phyloP scores from a whole-genome alignment of 2,113 vertebrate genomes.

The Chascanopsetta lugubris region DNA sequence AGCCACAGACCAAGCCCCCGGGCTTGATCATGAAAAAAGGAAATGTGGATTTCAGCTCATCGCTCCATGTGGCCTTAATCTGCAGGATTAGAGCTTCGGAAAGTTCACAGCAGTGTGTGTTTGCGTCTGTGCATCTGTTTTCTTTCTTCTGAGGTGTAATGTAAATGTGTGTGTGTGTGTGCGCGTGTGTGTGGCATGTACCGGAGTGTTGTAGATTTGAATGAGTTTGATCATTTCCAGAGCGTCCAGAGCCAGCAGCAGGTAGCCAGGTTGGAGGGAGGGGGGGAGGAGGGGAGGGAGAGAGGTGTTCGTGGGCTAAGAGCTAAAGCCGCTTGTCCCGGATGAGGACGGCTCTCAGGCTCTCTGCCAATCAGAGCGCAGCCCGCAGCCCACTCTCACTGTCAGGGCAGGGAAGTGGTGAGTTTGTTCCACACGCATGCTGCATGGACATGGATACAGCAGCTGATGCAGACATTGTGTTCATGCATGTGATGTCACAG shows the following conservation, averaged over 20 bases:
- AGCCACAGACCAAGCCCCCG: slow-evolving; percentile 14
- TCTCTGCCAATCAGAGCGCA: slow-evolving; percentile 72
- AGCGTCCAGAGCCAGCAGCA: slow-evolving; percentile 44
- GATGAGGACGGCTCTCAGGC: slow-evolving; percentile 78
- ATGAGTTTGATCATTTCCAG: slow-evolving; percentile 17
- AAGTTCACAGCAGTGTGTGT: slow-evolving; percentile 33
- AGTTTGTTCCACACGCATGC: slow-evolving; percentile 29
- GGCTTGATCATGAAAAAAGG: slow-evolving; percentile 47
- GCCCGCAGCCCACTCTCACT: slow-evolving; percentile 66
- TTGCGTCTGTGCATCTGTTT: slow-evolving; percentile 11
- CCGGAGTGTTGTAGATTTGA: slow-evolving; percentile 19
- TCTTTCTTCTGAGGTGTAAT: slow-evolving; percentile 1
- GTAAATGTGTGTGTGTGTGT: no score
- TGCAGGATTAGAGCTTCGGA: slow-evolving; percentile 69
- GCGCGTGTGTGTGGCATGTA: background rate
- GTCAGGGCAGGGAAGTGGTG: slow-evolving; percentile 27
- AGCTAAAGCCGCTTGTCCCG: slow-evolving; percentile 81
- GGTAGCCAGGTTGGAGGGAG: background rate
- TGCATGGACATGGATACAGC: background rate
- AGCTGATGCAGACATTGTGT: background rate
- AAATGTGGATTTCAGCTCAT: slow-evolving; percentile 65
- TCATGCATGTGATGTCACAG: background rate
- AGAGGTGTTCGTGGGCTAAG: slow-evolving; percentile 70
- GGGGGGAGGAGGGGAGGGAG: background rate
- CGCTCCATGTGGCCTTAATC: slow-evolving; percentile 78